Base-by-base conservation (phyloP, 2,797 vertebrate genomes). In the Haliaeetus albicilla region DNA sequence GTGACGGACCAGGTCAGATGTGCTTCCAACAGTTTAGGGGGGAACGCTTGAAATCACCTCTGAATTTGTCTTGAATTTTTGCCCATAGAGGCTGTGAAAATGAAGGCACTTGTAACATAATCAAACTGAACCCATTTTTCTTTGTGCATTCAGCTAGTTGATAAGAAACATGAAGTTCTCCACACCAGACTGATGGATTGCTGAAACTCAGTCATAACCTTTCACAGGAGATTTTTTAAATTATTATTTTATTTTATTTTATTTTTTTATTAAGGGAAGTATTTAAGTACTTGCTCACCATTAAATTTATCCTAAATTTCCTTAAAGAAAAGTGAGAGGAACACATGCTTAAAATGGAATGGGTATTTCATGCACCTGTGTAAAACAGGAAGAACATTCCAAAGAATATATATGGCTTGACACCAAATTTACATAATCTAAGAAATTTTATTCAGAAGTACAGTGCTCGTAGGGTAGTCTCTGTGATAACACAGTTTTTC, bases 391-490 rank as follows among this genome's bases (percentile, higher is more conserved):
- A 64, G 19, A 91, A 60, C 5, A 35, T 54, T 71, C 5, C 15
- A 60, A 69, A 53, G 4, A 76, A 49, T 65, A 35, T 39, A 16
- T 39, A 18, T 39, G 6, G 1, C 7, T 79, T 68, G 24, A 59
- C 4, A 63, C 24, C 7, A 64, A 9, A 54, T 9, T 76, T 64
- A 35, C 1, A 56, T 28, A 53, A 49, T 44, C 14, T 41, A 16
- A 49, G 17, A 65, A 69, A 37, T 69, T 64, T 61, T 86, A 37
- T 59, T 82, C 22, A 43, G 75, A 89, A 70, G 2, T 41, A 59
- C 2, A 60, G 16, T 30, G 9, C 14, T n/a, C 1, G 0, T 46
- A 59, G 14, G 5, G 6, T 48, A 82, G 24, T 7, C 19, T 77
- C 56, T 87, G 23, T 48, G 24, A 46, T 59, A 81, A 67, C 25